Evolutionary conservation across 2,888 invertebrate species (phyloP).

Genomic region (Nemotelus pantherinus): DNA sequence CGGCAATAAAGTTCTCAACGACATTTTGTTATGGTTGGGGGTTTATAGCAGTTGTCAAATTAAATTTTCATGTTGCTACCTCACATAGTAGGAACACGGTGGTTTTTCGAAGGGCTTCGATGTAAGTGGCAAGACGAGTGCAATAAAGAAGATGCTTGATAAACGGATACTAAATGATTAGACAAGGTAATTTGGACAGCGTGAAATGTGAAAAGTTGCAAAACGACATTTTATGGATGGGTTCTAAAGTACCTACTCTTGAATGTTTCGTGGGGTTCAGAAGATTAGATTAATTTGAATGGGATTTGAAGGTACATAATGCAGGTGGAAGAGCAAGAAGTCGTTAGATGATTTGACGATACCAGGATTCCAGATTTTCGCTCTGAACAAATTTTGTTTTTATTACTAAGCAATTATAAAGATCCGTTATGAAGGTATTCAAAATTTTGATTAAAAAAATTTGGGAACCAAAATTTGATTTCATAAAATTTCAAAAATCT

Average conservation of each 20-base stretch:
- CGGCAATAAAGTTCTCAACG: conserved; percentile 7
- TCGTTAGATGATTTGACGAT: too few species aligned
- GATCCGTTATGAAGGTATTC: too few species aligned
- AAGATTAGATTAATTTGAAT: neutral
- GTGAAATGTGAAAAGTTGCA: neutral
- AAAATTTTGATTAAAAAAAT: too few species aligned
- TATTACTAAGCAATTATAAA: too few species aligned
- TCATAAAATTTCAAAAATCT: too few species aligned
- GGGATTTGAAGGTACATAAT: too few species aligned
- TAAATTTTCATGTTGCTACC: conserved; percentile 24
- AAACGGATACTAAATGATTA: conserved; percentile 6
- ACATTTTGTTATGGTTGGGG: conserved; percentile 25
- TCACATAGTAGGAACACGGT: neutral
- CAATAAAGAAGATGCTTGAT: conserved; percentile 5
- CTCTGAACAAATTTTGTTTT: too few species aligned
- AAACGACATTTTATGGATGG: neutral
- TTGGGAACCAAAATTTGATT: too few species aligned
- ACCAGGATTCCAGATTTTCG: too few species aligned
- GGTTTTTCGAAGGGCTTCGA: too few species aligned
- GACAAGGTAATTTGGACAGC: neutral
- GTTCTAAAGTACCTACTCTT: neutral
- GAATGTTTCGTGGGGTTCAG: neutral
- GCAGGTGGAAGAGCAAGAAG: too few species aligned
- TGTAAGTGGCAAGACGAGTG: neutral
- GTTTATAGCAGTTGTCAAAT: conserved; percentile 34